Evolutionary conservation across 2,888 invertebrate genomes (phyloP).

Genomic region (Tiliacea aurago): DNA sequence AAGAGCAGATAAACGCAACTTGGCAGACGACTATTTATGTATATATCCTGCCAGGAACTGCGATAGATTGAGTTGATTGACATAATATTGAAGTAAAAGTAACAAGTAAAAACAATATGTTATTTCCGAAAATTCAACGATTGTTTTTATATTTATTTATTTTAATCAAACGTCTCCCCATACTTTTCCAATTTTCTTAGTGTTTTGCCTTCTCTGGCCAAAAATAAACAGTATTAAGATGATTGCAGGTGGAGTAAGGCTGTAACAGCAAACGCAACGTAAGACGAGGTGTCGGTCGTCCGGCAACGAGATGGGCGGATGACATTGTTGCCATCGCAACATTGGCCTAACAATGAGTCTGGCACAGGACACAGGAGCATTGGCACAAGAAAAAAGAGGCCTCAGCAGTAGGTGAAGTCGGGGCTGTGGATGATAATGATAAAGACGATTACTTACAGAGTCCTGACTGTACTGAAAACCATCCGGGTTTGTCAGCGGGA

Average conservation of each 20-base stretch:
- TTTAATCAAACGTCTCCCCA: neutral
- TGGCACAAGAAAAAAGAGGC: too few species aligned
- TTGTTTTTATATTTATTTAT: neutral
- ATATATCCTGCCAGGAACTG: neutral
- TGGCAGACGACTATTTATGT: neutral
- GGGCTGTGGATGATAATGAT: too few species aligned
- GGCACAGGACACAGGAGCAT: too few species aligned
- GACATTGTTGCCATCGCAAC: too few species aligned
- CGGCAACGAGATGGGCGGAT: too few species aligned
- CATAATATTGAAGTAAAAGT: neutral
- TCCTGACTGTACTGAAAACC: constrained; percentile 93
- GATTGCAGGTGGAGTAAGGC: too few species aligned
- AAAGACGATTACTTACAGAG: constrained; percentile 75
- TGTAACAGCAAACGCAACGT: too few species aligned
- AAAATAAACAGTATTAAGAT: neutral
- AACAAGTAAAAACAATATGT: neutral
- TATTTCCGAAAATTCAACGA: neutral
- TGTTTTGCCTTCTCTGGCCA: neutral
- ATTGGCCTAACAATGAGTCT: too few species aligned
- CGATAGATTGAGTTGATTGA: neutral
- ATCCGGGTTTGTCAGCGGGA: constrained; percentile 94
- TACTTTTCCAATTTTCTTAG: neutral
- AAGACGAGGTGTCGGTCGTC: too few species aligned
- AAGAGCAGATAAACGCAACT: too few species aligned
- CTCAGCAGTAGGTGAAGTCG: too few species aligned